A percentile compares a stretch with the other conserved stretches of the same genome.
Conservation (phyloP, 2,113 vertebrate species). For the Recurvirostra avosetta region DNA sequence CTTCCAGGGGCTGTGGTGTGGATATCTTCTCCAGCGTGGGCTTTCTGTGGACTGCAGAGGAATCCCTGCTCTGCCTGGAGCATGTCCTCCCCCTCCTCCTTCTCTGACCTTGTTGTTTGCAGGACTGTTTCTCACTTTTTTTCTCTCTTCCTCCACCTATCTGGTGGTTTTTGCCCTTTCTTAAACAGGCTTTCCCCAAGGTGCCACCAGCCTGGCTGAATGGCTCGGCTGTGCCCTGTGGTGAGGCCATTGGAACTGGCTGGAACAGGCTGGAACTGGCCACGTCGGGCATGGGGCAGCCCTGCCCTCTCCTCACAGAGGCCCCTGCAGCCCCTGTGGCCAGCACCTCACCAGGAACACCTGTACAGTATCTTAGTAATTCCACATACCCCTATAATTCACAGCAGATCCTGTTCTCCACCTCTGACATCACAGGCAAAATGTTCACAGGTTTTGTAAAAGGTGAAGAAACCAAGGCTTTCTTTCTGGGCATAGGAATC, state of each 20-base stretch:
- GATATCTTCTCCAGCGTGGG: neutral
- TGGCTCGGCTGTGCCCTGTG: neutral
- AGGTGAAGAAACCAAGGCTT: neutral
- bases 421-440: neutral
- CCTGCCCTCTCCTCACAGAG: neutral
- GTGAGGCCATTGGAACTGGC: neutral
- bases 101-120: neutral
- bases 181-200: neutral
- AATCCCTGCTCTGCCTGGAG: neutral
- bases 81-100: neutral
- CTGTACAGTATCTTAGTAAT: neutral
- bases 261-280: neutral
- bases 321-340: neutral
- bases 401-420: neutral
- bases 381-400: neutral
- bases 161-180: neutral
- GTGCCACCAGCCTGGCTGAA: neutral
- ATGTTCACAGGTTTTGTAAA: neutral
- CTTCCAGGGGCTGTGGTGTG: neutral
- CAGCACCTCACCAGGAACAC: neutral
- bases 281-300: fast-evolving
- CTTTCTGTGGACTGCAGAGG: neutral
- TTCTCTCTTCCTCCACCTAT: neutral
- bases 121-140: neutral
- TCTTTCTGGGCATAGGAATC: neutral